phyloP scores from a whole-genome alignment of 2,113 vertebrate genomes.

The Mixornis gularis region DNA sequence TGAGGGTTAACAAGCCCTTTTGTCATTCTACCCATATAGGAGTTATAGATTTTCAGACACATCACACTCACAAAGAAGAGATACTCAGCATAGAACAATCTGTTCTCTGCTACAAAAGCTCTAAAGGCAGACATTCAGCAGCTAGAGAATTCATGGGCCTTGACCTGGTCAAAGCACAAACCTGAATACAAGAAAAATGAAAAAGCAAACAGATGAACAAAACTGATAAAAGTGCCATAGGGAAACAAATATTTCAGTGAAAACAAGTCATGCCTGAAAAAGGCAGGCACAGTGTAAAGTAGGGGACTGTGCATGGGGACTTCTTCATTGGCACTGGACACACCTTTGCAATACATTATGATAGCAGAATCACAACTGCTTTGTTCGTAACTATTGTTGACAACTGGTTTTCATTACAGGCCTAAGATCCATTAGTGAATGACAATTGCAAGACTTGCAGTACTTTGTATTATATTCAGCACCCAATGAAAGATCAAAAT shows the following conservation, averaged over 20 bases:
- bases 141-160: background rate
- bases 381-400: background rate
- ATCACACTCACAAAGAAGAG: background rate
- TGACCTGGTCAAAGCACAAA: background rate
- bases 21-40: background rate
- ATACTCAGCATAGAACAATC: background rate
- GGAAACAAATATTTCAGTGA: background rate
- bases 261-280: background rate
- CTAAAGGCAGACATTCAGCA: background rate
- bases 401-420: background rate
- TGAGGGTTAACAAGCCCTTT: background rate
- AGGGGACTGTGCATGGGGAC: rapidly evolving
- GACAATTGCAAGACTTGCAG: background rate
- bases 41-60: background rate
- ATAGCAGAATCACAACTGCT: background rate
- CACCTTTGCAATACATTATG: background rate
- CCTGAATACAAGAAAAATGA: background rate
- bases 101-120: background rate
- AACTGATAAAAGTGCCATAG: background rate
- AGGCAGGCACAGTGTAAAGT: background rate
- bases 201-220: background rate
- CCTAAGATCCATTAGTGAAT: background rate
- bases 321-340: background rate
- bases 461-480: background rate
- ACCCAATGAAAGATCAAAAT: background rate